Evolutionary conservation across 1,140 invertebrate genomes (phyloP).

Genomic region (Cheumatopsyche charites): DNA sequence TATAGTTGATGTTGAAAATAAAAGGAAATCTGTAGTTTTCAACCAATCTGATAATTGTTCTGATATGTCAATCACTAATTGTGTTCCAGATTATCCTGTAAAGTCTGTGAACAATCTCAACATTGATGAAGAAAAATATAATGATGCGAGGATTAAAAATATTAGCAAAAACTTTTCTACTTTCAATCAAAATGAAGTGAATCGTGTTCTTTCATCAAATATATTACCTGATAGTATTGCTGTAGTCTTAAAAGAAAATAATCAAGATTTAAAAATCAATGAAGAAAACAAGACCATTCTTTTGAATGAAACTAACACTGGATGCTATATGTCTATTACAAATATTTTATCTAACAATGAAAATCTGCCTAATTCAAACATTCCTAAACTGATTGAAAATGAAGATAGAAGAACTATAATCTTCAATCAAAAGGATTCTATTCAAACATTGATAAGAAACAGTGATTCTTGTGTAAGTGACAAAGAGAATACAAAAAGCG

Average conservation of each 20-base stretch:
- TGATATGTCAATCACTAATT: too few relatives aligned
- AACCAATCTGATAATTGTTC: too few relatives aligned
- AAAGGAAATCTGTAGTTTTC: too few relatives aligned
- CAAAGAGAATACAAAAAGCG: not conserved
- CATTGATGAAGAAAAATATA: not conserved
- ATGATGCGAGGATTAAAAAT: too few relatives aligned
- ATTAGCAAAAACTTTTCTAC: too few relatives aligned
- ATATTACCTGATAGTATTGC: too few relatives aligned
- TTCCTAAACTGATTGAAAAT: not conserved
- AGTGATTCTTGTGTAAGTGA: too few relatives aligned
- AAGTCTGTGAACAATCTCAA: not conserved
- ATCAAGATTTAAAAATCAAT: not conserved
- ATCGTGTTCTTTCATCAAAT: too few relatives aligned
- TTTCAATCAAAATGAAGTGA: too few relatives aligned
- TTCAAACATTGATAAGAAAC: not conserved
- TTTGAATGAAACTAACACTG: slow-evolving; percentile 21
- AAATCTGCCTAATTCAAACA: not conserved
- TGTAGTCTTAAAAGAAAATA: too few relatives aligned
- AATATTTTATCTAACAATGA: not conserved
- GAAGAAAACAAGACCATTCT: slow-evolving; percentile 31
- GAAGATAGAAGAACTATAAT: slow-evolving; percentile 36
- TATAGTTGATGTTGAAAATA: too few relatives aligned
- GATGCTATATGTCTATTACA: slow-evolving; percentile 32
- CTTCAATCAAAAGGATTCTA: slow-evolving; percentile 19
- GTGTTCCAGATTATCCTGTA: too few relatives aligned